Evolutionary conservation across 1,140 invertebrate species (phyloP), one percentile per base, ranked within the genome.

Genomic region (Eumeta japonica): DNA sequence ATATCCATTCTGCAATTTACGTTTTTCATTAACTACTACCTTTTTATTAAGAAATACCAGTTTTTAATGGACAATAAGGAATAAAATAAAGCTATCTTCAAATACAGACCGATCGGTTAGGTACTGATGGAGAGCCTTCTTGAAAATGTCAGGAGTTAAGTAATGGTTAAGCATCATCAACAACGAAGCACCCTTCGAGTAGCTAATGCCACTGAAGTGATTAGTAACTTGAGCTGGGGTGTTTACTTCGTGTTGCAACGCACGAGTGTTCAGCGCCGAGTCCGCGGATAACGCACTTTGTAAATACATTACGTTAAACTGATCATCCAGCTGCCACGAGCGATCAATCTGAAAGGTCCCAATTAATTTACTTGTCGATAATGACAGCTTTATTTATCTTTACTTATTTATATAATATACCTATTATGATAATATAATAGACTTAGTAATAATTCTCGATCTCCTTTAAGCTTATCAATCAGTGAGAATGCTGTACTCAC

Each of bases 101-200:
- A n/a, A n/a, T n/a, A n/a, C n/a, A n/a, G n/a, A n/a, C n/a, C n/a
- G n/a, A 18, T 75, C 62, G 2, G 50, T 43, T 2, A 85, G 58
- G 50, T 84, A 85, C 3, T 62, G 43, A 33, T 75, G 66, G 15
- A 88, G 56, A 2, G 83, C 84, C 33, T 72, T 72, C 45, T 76
- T 67, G 55, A 90, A 90, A 1, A 77, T 79, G 0, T 67, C 60
- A 30, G 81, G 67, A 3, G 83, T 82, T 9, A 91, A 61, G 20
- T 85, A 81, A 48, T 85, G 78, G 39, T 83, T 76, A 51, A 89
- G 78, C 89, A 91, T 91, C 17, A 87, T 63, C 3, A 92, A 79
- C 5, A 92, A 67, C 1, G 82, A 74, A 3, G 79, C 86, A 14
- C 81, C 82, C 60, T 85, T 85, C 5, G 76, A 75, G 46, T 85